phyloP scores from a whole-genome alignment of 1,140 invertebrate species.

The Apolygus lucorum region DNA sequence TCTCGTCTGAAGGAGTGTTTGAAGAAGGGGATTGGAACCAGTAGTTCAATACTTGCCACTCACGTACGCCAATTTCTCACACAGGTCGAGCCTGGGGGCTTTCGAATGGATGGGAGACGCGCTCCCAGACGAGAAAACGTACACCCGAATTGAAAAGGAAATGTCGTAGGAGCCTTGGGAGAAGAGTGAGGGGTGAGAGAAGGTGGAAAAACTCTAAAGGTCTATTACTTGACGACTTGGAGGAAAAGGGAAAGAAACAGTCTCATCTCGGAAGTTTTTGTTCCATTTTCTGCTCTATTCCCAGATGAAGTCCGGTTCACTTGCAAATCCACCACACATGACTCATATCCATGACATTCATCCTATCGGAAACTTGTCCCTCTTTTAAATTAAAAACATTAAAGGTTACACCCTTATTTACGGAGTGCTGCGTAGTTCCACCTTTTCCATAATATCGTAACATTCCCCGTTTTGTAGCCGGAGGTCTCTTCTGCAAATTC shows the following conservation, averaged over 20 bases:
- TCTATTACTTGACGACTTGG: conserved; percentile 5
- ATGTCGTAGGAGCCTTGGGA: background rate
- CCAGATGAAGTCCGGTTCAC: background rate
- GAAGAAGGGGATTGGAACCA: too few species aligned
- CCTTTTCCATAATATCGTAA: too few species aligned
- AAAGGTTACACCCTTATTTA: background rate
- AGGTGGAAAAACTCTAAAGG: conserved; percentile 6
- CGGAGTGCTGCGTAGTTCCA: too few species aligned
- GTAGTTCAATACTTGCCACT: conserved; percentile 10
- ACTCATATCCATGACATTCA: background rate
- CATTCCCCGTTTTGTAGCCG: background rate
- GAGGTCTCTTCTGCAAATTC: background rate
- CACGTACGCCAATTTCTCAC: conserved; percentile 13
- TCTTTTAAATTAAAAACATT: background rate
- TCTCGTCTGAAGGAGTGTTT: too few species aligned
- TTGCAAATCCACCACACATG: background rate
- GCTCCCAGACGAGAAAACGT: background rate
- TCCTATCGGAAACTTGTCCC: background rate
- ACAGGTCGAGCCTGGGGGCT: background rate
- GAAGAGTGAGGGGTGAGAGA: background rate
- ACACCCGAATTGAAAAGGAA: background rate
- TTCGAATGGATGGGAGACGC: background rate
- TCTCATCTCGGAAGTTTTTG: conserved; percentile 2
- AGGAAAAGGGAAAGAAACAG: background rate
- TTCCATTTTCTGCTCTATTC: background rate